Base-by-base conservation (phyloP, 2,113 vertebrate genomes). In the Desmodus rotundus region DNA sequence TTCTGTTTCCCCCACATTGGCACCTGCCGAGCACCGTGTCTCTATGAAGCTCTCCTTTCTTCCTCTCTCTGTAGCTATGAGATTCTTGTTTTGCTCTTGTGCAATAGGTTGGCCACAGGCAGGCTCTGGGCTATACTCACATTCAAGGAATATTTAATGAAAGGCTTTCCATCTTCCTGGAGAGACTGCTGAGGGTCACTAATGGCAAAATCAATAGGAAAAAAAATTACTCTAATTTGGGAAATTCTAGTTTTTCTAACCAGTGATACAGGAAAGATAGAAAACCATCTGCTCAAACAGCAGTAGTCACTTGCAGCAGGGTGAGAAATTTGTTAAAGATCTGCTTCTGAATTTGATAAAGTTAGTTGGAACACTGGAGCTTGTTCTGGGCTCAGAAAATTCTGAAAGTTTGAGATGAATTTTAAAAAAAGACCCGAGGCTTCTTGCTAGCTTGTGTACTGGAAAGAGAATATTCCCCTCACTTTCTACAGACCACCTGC, bases 131-230 rank as follows among this genome's bases (percentile, higher is more conserved):
- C 56, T 63, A 54, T 1, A 77, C 17, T 38, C 73, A 93, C 36
- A 33, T 84, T 82, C 47, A 92, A 68, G 7, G 36, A 85, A 78
- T 73, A 65, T 73, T 81, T 86, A 72, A 90, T 68, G 80, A 94
- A 97, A 96, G 4, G 3, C 28, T 38, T 80, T 90, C 58, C 61
- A 15, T 70, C 80, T 95, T 91, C 45, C 26, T 22, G 1, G 50
- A 54, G 68, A 91, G 94, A 82, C 14, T 12, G 0, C 54, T 76
- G 58, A 58, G 38, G 52, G 31, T 74, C 70, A 91, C 28, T 78
- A 94, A 86, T 56, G n/a, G 83, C 15, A 94, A 96, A 97, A 95
- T 95, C 80, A 97, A 97, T 85, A 84, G 22, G 26, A n/a, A 63
- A 90, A 93, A 89, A 94, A 84, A 94, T 50, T 45, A 80, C n/a